Evolutionary conservation across 1,140 invertebrate species (phyloP).

Genomic region (Gyrodactylus bullatarudis): DNA sequence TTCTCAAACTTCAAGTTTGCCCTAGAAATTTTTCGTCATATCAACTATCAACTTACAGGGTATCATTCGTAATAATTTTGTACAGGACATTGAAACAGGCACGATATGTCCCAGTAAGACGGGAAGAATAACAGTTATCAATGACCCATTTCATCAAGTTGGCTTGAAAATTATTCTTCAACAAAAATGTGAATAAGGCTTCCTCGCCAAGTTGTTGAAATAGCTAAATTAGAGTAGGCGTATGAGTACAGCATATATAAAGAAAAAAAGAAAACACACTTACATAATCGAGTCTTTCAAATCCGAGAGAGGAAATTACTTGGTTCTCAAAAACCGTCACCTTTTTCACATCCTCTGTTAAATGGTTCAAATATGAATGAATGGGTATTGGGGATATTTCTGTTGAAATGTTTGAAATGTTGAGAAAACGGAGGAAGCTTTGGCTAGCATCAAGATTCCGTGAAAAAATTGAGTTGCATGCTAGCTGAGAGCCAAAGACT

Average conservation of each 20-base stretch:
- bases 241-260: background rate
- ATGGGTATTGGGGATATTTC: background rate
- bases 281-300: background rate
- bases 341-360: background rate
- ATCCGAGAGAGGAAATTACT: background rate
- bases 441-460: background rate
- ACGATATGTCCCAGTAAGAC: background rate
- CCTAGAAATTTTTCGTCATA: background rate
- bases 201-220: background rate
- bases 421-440: background rate
- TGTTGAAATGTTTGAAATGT: background rate
- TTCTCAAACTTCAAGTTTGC: background rate
- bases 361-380: background rate
- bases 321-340: background rate
- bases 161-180: background rate
- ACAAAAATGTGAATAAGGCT: background rate
- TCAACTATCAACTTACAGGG: background rate
- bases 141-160: background rate
- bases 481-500: background rate
- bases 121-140: background rate
- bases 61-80: background rate
- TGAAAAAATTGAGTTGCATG: background rate
- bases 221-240: background rate
- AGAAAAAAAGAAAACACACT: background rate
- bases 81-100: background rate